Evolutionary conservation across 2,113 vertebrate species (phyloP), one percentile per base, ranked within the genome.

Genomic region (Amia ocellicauda): DNA sequence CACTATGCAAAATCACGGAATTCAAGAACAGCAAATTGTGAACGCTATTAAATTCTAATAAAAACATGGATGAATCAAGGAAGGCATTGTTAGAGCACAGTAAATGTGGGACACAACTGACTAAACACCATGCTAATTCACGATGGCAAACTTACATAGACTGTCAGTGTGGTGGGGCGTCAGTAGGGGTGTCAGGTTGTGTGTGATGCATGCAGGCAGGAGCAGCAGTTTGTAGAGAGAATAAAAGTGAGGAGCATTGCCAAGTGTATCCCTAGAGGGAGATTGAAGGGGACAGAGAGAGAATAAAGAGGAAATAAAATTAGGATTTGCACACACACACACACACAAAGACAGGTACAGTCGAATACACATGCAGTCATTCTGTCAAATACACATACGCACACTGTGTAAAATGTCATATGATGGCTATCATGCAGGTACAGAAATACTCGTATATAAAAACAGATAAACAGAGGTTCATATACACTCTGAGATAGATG

Each of bases 171-270:
- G 79, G 77, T 73, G 82, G 78, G 88, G 86, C 82, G 86, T 87
- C 89, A 86, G 83, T 85, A 89, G 83, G 87, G 82, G 84, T 76
- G 80, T 86, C 87, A 87, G 84, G 83, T 87, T 85, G 83, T 73
- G 74, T 66, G 74, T 74, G 83, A 86, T 85, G 83, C 72, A 73
- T 66, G 74, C 76, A 82, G 78, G 78, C 78, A 47, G 80, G 66
- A 55, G 76, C 77, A 78, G 79, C 80, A 80, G 77, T 73, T 83
- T 81, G 74, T 78, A 74, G 67, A 64, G 79, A 77, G 78, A 86
- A 82, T 84, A 86, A 86, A 86, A 79, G 81, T 85, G 81, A 84
- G 86, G 82, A 88, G 83, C 80, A 81, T 80, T 85, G 84, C 87
- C 85, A 88, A 88, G 76, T 80, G 76, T 85, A 77, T 82, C 83